Percentiles rank a stretch among this genome's conserved stretches.
Conservation (phyloP, 2,113 vertebrate species). For the Chunga burmeisteri region DNA sequence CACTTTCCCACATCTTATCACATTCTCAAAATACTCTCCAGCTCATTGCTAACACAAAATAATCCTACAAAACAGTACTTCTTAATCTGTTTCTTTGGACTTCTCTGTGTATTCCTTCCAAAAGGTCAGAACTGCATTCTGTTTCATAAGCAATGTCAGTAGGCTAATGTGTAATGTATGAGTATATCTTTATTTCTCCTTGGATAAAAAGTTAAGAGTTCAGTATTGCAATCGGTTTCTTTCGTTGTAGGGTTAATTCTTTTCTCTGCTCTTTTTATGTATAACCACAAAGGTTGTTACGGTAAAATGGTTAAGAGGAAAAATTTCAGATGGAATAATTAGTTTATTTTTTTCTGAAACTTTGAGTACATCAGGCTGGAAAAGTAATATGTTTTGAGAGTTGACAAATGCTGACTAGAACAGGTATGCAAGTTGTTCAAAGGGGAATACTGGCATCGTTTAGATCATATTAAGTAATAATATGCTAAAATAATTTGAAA, state of each 20-base stretch:
- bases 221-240: neutral
- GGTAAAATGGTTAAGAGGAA: neutral
- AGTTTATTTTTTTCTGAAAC: neutral
- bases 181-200: neutral
- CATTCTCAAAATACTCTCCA: no score
- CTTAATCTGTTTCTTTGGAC: neutral
- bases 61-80: neutral
- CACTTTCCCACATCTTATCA: no score
- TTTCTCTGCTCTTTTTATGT: neutral
- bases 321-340: neutral
- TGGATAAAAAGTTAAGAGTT: neutral
- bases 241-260: neutral
- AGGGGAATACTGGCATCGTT: neutral
- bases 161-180: neutral
- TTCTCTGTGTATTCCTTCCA: neutral
- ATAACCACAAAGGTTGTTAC: neutral
- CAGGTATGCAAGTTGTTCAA: neutral
- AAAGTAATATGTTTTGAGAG: neutral
- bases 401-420: neutral
- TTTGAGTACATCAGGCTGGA: neutral
- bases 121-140: neutral
- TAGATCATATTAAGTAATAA: neutral
- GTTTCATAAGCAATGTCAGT: neutral
- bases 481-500: neutral
- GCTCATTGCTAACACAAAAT: no score